A percentile compares a stretch with the other conserved stretches of the same genome.
Evolutionary conservation across 2,797 vertebrate genomes (phyloP).

Genomic region (Squalus acanthias): DNA sequence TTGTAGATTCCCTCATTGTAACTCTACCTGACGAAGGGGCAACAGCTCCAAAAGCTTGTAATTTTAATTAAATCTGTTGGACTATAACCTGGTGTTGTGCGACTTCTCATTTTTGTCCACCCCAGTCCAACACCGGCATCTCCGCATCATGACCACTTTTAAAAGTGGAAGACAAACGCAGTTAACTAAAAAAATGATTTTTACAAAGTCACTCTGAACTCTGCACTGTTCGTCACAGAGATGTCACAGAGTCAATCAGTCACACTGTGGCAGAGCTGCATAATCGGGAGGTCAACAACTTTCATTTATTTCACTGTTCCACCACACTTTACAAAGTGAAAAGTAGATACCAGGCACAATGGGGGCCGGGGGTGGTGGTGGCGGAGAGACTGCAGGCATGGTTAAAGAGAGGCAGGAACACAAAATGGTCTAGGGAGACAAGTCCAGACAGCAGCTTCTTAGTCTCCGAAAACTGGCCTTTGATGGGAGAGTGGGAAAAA

Average conservation of each 20-base stretch:
- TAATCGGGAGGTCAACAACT: not conserved
- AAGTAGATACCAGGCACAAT: not conserved
- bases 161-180: not conserved
- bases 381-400: not conserved
- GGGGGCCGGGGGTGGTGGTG: not conserved
- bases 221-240: no score
- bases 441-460: not conserved
- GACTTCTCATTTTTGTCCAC: no score
- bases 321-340: not conserved
- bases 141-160: not conserved
- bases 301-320: not conserved
- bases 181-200: not conserved
- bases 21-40: no score
- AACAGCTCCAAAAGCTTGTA: no score
- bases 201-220: not conserved
- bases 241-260: not conserved
- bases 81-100: no score
- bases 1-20: no score
- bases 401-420: no score
- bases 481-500: no score
- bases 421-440: not conserved
- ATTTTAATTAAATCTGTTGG: no score
- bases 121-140: no score
- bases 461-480: not conserved
- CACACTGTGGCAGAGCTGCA: not conserved